These are phyloP conservation scores for Nephrotoma appendiculata DNA, from an alignment of 2,888 invertebrate species.

Conservation along the genomic window DNA sequence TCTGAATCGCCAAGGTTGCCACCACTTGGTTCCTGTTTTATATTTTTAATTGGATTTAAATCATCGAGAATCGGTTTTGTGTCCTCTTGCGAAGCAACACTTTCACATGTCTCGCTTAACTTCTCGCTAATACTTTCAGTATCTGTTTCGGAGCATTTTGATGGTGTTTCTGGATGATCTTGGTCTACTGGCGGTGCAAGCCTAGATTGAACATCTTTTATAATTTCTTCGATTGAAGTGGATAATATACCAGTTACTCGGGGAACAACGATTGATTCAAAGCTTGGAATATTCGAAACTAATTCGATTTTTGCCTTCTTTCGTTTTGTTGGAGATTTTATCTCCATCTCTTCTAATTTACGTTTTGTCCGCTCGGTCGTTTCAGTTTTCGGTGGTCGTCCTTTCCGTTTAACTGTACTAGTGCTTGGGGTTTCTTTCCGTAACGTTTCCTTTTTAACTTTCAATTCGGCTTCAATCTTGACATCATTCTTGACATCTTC, in stretches of 20 bases:
- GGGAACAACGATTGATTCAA: background rate
- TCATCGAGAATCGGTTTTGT: conserved; percentile 6
- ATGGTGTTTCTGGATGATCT: conserved; percentile 22
- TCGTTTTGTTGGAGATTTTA: background rate
- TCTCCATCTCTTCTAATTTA: background rate
- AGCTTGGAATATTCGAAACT: background rate
- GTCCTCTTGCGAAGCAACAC: conserved; percentile 12
- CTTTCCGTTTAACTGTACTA: background rate
- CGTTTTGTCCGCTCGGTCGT: background rate
- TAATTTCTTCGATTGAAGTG: background rate
- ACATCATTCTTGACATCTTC: background rate
- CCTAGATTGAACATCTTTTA: background rate
- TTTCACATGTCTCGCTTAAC: conserved; percentile 22
- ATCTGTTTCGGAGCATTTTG: conserved; percentile 44
- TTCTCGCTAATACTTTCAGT: conserved; percentile 37
- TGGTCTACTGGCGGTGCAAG: background rate
- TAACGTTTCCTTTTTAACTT: background rate
- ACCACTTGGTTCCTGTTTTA: conserved; percentile 6
- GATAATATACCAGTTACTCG: background rate
- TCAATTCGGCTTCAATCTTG: background rate
- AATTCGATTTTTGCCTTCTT: background rate
- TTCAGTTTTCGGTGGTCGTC: background rate
- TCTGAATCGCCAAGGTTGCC: conserved; percentile 7
- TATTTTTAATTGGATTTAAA: background rate
- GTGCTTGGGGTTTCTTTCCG: background rate